Evolutionary conservation across 2,888 invertebrate genomes (phyloP).

Genomic region (Phragmatobia fuliginosa): DNA sequence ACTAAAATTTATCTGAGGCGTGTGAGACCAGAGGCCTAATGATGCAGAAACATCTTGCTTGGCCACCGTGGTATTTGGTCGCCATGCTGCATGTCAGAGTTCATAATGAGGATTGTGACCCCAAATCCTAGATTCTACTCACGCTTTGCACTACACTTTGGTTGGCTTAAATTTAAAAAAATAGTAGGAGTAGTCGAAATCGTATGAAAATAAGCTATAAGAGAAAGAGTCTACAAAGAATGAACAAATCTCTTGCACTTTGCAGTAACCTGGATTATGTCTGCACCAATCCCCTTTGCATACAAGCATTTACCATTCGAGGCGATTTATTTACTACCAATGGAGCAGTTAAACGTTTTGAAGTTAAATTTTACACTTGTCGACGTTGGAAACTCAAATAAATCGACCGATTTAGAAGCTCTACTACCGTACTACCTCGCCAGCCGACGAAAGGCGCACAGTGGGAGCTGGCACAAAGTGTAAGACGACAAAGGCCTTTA

Average conservation of each 20-base stretch:
- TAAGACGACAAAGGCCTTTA: conserved; percentile 18
- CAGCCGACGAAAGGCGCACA: conserved; percentile 52
- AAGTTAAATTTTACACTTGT: conserved; percentile 69
- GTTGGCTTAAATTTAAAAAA: no score
- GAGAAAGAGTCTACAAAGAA: not conserved
- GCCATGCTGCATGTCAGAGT: no score
- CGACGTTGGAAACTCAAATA: conserved; percentile 65
- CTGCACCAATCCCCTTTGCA: conserved; percentile 22
- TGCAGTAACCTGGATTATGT: conserved; percentile 24
- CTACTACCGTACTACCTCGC: conserved; percentile 49
- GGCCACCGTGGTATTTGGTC: no score
- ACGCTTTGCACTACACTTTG: no score
- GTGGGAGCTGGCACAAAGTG: conserved; percentile 32
- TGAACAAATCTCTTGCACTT: conserved; percentile 18
- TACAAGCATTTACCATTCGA: conserved; percentile 52
- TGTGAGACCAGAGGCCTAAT: no score
- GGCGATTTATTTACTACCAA: conserved; percentile 63
- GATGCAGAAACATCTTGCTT: no score
- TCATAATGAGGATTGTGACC: no score
- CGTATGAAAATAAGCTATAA: not conserved
- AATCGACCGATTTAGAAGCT: conserved; percentile 70
- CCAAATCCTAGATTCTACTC: no score
- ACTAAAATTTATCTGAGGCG: no score
- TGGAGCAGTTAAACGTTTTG: conserved; percentile 68
- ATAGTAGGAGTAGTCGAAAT: no score